phyloP scores from a whole-genome alignment of 2,888 invertebrate genomes.

The Aleiodes leptofemur region DNA sequence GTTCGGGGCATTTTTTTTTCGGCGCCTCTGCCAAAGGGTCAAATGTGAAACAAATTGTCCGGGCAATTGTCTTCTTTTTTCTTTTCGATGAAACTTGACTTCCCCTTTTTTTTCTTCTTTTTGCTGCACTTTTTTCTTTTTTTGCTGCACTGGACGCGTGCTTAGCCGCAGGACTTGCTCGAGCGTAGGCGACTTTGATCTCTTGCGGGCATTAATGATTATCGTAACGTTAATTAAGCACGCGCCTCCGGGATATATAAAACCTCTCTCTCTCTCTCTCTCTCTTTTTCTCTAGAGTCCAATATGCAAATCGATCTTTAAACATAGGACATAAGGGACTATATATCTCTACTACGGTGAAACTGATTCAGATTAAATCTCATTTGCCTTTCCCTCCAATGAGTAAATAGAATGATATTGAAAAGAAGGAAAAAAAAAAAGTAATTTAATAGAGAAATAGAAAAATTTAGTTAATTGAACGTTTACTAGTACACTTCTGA shows the following conservation, averaged over 20 bases:
- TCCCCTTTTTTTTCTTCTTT: not conserved
- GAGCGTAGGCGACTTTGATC: constrained; percentile 44
- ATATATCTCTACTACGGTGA: constrained; percentile 51
- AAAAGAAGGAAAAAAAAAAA: not conserved
- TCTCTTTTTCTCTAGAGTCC: constrained; percentile 22
- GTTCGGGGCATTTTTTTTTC: not conserved
- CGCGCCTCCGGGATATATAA: constrained; percentile 54
- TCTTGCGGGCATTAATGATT: constrained; percentile 54
- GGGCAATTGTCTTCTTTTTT: not conserved
- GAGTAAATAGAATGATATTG: constrained; percentile 14
- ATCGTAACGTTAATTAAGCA: constrained; percentile 59
- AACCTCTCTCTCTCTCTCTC: not conserved
- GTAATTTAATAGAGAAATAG: not conserved
- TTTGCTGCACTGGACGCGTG: constrained; percentile 6
- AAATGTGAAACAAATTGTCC: constrained; percentile 19
- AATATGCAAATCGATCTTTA: constrained; percentile 59
- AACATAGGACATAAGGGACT: constrained; percentile 48
- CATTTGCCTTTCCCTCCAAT: constrained; percentile 34
- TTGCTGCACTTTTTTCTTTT: not conserved
- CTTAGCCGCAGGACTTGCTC: not conserved
- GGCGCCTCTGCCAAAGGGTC: constrained; percentile 12
- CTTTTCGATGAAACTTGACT: not conserved
- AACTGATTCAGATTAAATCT: constrained; percentile 47
- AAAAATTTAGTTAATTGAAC: constrained; percentile 51
- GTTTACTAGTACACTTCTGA: constrained; percentile 12